A percentile compares a stretch with the other conserved stretches of the same genome.
These are phyloP conservation scores for Drosophila paramelanica DNA, from an alignment of 2,888 invertebrate species.

Conservation along the genomic window DNA sequence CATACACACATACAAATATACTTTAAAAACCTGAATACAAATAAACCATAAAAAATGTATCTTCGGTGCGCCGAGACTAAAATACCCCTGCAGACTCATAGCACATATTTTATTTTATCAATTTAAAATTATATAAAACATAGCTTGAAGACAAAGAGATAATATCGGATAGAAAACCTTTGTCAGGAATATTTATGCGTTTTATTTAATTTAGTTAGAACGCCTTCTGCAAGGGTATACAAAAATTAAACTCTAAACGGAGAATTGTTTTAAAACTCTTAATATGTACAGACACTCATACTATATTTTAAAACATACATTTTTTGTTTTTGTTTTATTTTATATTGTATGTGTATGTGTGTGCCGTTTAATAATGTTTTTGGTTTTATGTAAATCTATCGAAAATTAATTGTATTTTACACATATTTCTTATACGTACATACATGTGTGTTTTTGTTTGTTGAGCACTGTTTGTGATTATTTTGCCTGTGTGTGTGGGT, in stretches of 20 bases:
- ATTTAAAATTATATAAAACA: neutral
- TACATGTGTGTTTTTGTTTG: neutral
- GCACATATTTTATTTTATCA: neutral
- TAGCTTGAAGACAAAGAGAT: neutral
- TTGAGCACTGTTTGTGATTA: conserved; percentile 9
- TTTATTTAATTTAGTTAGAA: neutral
- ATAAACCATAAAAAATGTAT: conserved; percentile 11
- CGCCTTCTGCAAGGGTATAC: conserved; percentile 9
- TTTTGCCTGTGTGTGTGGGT: conserved; percentile 39
- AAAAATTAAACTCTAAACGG: conserved; percentile 11
- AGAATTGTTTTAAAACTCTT: conserved; percentile 22
- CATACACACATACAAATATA: conserved; percentile 31
- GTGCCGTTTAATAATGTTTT: conserved; percentile 34
- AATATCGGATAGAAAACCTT: neutral
- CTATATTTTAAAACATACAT: conserved; percentile 10
- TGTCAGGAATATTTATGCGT: too few relatives aligned
- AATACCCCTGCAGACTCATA: conserved; percentile 27
- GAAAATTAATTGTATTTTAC: conserved; percentile 67
- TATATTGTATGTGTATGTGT: conserved; percentile 21
- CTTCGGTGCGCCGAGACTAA: conserved; percentile 26
- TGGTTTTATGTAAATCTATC: conserved; percentile 73
- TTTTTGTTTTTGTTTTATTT: neutral
- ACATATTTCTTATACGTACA: conserved; percentile 21
- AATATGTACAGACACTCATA: conserved; percentile 19
- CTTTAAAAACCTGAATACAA: conserved; percentile 28